Evolutionary conservation across 2,888 invertebrate species (phyloP).

Genomic region (Athalia rosae): DNA sequence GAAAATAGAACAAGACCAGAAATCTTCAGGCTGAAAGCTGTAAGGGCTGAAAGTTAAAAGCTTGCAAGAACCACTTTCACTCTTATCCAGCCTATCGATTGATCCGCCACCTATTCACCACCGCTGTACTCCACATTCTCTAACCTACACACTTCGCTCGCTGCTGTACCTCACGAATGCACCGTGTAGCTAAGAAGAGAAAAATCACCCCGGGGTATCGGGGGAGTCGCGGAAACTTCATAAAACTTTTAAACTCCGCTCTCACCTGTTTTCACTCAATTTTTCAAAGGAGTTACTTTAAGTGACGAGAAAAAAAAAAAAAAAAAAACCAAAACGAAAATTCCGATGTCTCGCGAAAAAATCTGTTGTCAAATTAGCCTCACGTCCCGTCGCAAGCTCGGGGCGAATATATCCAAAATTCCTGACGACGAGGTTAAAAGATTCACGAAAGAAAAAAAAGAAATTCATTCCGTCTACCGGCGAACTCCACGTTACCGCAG

Average conservation of each 20-base stretch:
- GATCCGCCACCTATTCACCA: slow-evolving; percentile 19
- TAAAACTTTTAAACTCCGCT: background rate
- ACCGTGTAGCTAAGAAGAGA: background rate
- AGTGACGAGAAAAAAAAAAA: too few species aligned
- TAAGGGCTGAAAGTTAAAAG: slow-evolving; percentile 32
- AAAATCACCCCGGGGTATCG: background rate
- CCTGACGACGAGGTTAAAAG: too few species aligned
- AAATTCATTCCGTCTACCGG: too few species aligned
- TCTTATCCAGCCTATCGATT: slow-evolving; percentile 30
- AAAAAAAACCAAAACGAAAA: too few species aligned
- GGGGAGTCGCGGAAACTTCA: background rate
- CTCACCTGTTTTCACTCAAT: too few species aligned
- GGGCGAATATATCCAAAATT: too few species aligned
- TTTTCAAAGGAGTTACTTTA: too few species aligned
- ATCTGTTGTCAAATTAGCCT: too few species aligned
- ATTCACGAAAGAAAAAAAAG: too few species aligned
- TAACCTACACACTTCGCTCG: background rate
- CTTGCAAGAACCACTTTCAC: slow-evolving; percentile 35
- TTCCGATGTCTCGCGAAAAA: too few species aligned
- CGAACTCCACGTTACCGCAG: too few species aligned
- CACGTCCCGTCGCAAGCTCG: too few species aligned
- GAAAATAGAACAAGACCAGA: slow-evolving; percentile 2
- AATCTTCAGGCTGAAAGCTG: slow-evolving; percentile 33
- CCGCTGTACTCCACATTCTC: background rate
- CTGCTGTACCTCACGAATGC: slow-evolving; percentile 6